Conservation (phyloP, 2,797 vertebrate species). For the Labeo calbasu region DNA sequence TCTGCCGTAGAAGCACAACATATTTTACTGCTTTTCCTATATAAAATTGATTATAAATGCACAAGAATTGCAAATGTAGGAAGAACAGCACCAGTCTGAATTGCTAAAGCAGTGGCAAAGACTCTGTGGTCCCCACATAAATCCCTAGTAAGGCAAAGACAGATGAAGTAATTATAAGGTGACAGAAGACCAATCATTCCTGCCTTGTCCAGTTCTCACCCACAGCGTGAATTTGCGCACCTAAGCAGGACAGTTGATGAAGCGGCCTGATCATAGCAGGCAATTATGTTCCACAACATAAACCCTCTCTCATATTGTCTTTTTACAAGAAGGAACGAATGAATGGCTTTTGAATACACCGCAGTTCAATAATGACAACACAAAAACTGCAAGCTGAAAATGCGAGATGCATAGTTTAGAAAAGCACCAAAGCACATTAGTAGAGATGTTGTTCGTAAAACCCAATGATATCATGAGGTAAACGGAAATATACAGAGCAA, state of each 20-base stretch:
- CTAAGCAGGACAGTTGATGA: constrained; percentile 34
- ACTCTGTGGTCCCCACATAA: constrained; percentile 18
- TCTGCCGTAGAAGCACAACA: background rate
- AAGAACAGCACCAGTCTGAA: background rate
- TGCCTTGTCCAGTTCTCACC: constrained; percentile 37
- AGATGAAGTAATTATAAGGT: constrained; percentile 42
- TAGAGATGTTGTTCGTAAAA: constrained; percentile 2
- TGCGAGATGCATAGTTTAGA: constrained; percentile 1
- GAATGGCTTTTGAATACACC: constrained; percentile 49
- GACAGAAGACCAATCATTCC: constrained; percentile 45
- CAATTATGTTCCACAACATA: constrained; percentile 45
- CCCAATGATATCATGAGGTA: background rate
- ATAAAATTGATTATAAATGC: background rate
- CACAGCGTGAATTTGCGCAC: constrained; percentile 51
- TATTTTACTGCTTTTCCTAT: background rate
- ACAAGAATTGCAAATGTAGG: background rate
- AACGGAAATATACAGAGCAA: constrained; percentile 9
- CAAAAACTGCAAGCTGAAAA: background rate
- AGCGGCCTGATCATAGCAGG: constrained; percentile 46
- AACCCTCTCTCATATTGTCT: constrained; percentile 48
- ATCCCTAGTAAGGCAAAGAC: constrained; percentile 7
- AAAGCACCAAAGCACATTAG: constrained; percentile 3
- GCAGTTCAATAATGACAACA: constrained; percentile 48
- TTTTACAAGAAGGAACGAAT: constrained; percentile 27
- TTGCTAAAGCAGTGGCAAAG: constrained; percentile 15